Evolutionary conservation across 2,888 invertebrate species (phyloP), one percentile per base, ranked within the genome.

Genomic region (Leptopterna dolabrata): DNA sequence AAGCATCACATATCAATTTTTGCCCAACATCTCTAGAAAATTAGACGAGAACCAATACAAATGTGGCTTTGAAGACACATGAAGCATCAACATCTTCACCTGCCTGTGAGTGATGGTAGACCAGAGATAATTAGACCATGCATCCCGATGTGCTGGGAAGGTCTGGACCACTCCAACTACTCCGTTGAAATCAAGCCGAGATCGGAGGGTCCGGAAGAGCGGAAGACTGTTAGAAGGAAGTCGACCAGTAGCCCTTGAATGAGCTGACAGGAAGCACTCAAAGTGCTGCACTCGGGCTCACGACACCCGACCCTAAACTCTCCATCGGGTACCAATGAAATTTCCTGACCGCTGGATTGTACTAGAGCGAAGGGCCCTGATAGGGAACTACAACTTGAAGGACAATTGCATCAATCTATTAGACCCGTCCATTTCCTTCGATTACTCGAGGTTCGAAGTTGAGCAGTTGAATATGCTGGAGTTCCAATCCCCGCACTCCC

Each of bases 221-320:
- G 70, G 83, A 70, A 83, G 36, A 9, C 70, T 41, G 27, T 29
- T 70, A 78, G 78, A 24, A 78, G 83, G 83, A 83, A 83, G 83
- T 70, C 83, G 63, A 78, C 36, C 70, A 70, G 70, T 83, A 83
- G 83, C 83, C 83, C 83, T 83, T 70, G 70, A 83, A 83, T 83
- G 83, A 70, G 41, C 30, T 36, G 63, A 43, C 83, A 83, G 83
- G 83, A 83, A 83, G 83, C 83, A 70, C 83, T 83, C 19, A 70
- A 83, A 83, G 83, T 83, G 70, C 83, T 70, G 70, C 83, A 83
- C 83, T 83, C 43, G 16, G 27, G 45, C 78, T 45, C 43, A 41
- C 78, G 45, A 78, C 78, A 19, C 45, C 45, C 78, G 27, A 45
- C 78, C 78, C 78, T 63, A 63, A 63, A 63, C 63, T 63, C 63